Evolutionary conservation across 1,140 invertebrate genomes (phyloP).

Genomic region (Drosophila eugracilis): DNA sequence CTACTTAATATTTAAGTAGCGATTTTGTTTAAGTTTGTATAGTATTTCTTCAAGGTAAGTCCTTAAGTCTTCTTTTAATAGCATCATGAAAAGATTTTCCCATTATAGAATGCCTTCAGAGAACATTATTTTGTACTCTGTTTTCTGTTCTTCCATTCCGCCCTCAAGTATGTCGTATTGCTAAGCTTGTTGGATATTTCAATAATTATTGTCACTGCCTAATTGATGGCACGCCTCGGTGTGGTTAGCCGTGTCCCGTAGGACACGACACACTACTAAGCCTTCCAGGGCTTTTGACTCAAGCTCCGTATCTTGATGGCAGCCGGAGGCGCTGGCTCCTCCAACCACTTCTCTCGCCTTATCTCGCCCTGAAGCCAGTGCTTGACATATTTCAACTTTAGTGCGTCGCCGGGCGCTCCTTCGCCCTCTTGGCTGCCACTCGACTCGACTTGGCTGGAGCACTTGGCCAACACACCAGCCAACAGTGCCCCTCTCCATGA

Average conservation of each 20-base stretch:
- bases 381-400: slow-evolving; percentile 63
- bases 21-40: no score
- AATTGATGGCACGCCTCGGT: slow-evolving; percentile 20
- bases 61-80: no score
- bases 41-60: no score
- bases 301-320: neutral
- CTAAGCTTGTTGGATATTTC: neutral
- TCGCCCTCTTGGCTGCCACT: slow-evolving; percentile 20
- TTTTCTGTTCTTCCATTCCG: neutral
- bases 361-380: slow-evolving; percentile 14
- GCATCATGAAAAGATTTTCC: neutral
- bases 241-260: neutral
- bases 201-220: slow-evolving; percentile 15
- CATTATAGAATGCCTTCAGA: neutral
- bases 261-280: slow-evolving; percentile 1
- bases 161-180: neutral
- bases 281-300: neutral
- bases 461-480: slow-evolving; percentile 37
- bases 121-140: neutral
- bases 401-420: slow-evolving; percentile 5
- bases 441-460: slow-evolving; percentile 30
- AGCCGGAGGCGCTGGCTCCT: neutral
- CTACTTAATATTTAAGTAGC: no score
- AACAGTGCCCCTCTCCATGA: slow-evolving; percentile 22
- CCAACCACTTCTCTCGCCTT: neutral